Base-by-base conservation (phyloP, 2,797 vertebrate genomes). In the Sylvia borin region DNA sequence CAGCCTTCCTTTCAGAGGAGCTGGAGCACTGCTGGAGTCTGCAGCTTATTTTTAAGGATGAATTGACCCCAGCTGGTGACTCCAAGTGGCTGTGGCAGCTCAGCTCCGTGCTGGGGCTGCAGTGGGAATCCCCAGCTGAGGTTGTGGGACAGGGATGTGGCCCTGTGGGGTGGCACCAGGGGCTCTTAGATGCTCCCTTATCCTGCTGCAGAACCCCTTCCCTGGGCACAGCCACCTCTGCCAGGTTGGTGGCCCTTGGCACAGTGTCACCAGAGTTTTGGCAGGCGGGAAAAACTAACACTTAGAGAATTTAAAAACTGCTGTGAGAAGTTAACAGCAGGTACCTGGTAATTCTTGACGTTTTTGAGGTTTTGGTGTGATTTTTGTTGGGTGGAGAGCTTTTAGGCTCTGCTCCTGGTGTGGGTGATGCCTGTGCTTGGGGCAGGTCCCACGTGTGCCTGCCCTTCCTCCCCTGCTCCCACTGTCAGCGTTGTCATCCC, bases 1-100 rank as follows among this genome's bases (percentile, higher is more conserved):
- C 42, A 3, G 68, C 84, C 89, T 79, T 74, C 81, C 85, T 95
- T 89, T 89, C 78, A 48, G 10, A 75, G 67, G 76, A 90, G 70
- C 68, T 82, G 68, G 20, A 67, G 79, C 86, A 32, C 58, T 4
- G 25, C 81, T 42, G 64, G 84, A 95, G 91, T 50, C 89, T 96
- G 84, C 89, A 54, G 84, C 87, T 88, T 85, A 42, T 91, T 87
- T 78, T 83, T 51, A 19, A 74, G 87, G 91, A 77, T 88, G 21
- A 72, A 78, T 92, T 68, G 58, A 16, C 75, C 92, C 4, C 0
- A 25, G 61, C 26, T 68, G 38, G 57, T 68, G 90, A 77, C 78
- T 57, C 55, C 2, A 1, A 36, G 90, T 1, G 7, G 57, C n/a
- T 51, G 48, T 24, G 61, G 5, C 42, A 40, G 81, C 64, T 61